phyloP scores from a whole-genome alignment of 2,888 invertebrate species.

The Drosophila lacicola region DNA sequence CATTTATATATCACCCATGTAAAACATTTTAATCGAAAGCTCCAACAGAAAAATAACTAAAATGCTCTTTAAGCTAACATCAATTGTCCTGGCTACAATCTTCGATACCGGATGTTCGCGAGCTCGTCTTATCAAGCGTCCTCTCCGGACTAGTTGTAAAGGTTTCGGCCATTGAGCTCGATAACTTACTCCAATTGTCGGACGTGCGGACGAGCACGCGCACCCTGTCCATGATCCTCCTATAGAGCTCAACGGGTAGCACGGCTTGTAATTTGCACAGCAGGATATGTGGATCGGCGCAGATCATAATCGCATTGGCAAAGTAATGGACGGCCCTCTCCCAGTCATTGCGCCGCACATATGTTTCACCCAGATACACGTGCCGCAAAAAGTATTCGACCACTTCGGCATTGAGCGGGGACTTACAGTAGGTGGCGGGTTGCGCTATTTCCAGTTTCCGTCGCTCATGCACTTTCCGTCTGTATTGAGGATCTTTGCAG shows the following conservation, averaged over 20 bases:
- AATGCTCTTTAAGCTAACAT: background rate
- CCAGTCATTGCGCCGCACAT: constrained; percentile 8
- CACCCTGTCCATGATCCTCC: constrained; percentile 13
- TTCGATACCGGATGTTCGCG: background rate
- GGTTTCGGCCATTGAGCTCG: background rate
- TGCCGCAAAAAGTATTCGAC: constrained; percentile 32
- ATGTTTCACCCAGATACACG: constrained; percentile 32
- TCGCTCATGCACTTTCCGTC: constrained; percentile 9
- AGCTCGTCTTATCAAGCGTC: background rate
- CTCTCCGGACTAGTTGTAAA: background rate
- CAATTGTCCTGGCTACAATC: background rate
- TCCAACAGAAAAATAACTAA: background rate
- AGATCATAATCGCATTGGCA: constrained; percentile 26
- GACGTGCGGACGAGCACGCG: constrained; percentile 5
- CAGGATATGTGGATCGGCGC: constrained; percentile 26
- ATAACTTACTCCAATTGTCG: background rate
- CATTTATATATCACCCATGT: no score
- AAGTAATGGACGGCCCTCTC: constrained; percentile 16
- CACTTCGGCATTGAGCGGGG: constrained; percentile 11
- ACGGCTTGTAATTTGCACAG: constrained; percentile 3
- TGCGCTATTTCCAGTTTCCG: background rate
- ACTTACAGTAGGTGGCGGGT: background rate
- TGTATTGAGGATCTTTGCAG: constrained; percentile 26
- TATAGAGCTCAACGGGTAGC: constrained; percentile 21
- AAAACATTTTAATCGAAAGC: background rate